These are phyloP conservation scores for Heterohyrax brucei DNA, from an alignment of 2,797 vertebrate genomes.

Conservation along the genomic window DNA sequence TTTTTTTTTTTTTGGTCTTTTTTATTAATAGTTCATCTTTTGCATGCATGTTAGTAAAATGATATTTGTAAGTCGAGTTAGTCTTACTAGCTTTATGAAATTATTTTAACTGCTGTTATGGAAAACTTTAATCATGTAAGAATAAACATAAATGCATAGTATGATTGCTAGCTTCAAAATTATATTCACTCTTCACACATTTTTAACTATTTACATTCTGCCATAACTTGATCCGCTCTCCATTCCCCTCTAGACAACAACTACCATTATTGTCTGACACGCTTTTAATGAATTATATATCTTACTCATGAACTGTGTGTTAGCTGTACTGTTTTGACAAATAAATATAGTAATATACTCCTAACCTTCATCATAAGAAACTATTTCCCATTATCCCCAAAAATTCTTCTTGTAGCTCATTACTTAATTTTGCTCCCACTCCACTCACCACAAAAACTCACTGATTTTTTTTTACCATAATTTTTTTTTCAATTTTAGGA, in stretches of 20 bases:
- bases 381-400: background rate
- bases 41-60: no score
- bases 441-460: background rate
- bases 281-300: background rate
- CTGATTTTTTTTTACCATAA: background rate
- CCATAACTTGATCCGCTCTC: background rate
- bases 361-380: background rate
- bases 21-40: no score
- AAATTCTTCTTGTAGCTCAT: background rate
- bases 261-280: background rate
- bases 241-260: background rate
- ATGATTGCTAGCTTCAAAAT: background rate
- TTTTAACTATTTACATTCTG: background rate
- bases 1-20: no score
- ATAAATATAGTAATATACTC: background rate
- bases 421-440: background rate
- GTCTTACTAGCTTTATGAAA: background rate
- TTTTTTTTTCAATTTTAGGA: background rate
- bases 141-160: background rate
- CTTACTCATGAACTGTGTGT: background rate
- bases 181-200: background rate
- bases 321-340: background rate
- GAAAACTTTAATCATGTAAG: background rate
- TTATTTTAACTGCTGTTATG: background rate
- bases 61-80: background rate